A percentile compares a stretch with the other conserved stretches of the same genome.
Conservation (phyloP, 2,797 vertebrate genomes). For the Eupleurogrammus muticus region DNA sequence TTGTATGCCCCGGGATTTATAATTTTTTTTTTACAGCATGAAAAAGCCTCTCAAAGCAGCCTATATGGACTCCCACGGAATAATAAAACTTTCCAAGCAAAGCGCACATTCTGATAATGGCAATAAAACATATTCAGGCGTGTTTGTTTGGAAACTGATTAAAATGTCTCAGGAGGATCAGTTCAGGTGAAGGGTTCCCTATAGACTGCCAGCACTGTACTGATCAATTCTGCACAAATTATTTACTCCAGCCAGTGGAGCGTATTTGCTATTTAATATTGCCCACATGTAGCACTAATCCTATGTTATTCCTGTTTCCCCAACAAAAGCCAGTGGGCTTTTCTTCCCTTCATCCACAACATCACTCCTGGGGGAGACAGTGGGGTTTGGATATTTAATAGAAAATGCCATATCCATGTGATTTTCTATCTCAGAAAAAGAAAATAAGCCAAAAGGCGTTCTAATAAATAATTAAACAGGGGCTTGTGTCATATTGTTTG, state of each 20-base stretch:
- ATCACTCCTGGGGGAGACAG: not conserved
- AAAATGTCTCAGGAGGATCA: slow-evolving; percentile 14
- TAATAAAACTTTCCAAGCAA: slow-evolving; percentile 13
- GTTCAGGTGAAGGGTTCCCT: slow-evolving; percentile 6
- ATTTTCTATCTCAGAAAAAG: slow-evolving; percentile 40
- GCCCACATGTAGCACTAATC: slow-evolving; percentile 20
- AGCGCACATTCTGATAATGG: slow-evolving; percentile 4
- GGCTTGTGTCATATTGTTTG: slow-evolving; percentile 23
- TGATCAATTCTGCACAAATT: slow-evolving; percentile 25
- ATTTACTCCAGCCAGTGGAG: slow-evolving; percentile 7
- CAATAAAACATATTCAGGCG: slow-evolving; percentile 7
- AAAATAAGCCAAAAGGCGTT: slow-evolving; percentile 31
- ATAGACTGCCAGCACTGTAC: not conserved
- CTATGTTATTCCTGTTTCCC: slow-evolving; percentile 23
- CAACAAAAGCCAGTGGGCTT: slow-evolving; percentile 18
- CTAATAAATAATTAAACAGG: slow-evolving; percentile 41
- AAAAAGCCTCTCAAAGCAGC: not conserved
- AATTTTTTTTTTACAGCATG: not conserved
- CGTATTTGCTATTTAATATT: slow-evolving; percentile 24
- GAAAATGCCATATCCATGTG: slow-evolving; percentile 42
- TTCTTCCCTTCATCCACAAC: slow-evolving; percentile 3
- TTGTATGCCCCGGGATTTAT: slow-evolving; percentile 1
- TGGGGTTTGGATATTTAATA: slow-evolving; percentile 25
- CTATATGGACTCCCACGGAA: not conserved
- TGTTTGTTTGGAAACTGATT: slow-evolving; percentile 16